Base-by-base conservation (phyloP, 1,140 invertebrate species). In the Stenopsyche tienmushanensis region DNA sequence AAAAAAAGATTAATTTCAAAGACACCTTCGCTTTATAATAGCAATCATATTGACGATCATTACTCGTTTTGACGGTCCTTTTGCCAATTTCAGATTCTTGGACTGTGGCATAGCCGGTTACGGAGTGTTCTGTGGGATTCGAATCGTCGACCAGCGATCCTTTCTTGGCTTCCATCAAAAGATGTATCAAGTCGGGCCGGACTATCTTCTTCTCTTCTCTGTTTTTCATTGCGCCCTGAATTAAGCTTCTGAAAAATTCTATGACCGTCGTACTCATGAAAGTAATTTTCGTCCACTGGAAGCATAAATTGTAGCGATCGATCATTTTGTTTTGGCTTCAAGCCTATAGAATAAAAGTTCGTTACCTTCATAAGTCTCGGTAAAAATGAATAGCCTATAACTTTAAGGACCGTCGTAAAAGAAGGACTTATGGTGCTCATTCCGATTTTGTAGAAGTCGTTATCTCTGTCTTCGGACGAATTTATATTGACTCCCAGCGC, bases 401-500 rank as follows among this genome's bases (percentile, higher is more conserved):
- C 34, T 74, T 76, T 41, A 71, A 70, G 2, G 73, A 50, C 1
- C 71, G 67, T 1, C 26, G 44, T 20, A 73, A 72, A 0, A 62
- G 60, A 1, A 79, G 72, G 50, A n/a, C 79, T 73, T 1, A 75
- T 73, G 0, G 77, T 57, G 2, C 72, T 70, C 50, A 76, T 74
- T 0, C 78, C 82, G 41, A 79, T 75, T 2, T 75, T 47, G 49
- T 75, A 79, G 70, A 83, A 82, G 34, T 81, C 74, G 58, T 82
- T 80, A 0, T 81, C 57, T 0, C 72, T 73, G 41, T 79, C 64
- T 52, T 76, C 65, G 23, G 81, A 73, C 0, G 80, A 80, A 67
- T 82, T 75, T 10, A 78, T 73, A 8, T 78, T 72, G 0, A 84
- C 67, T 0, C 83, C 83, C 60, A 83, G 83, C 0, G 80, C 80